Conservation (phyloP, 2,113 vertebrate genomes). For the Ranitomeya variabilis region DNA sequence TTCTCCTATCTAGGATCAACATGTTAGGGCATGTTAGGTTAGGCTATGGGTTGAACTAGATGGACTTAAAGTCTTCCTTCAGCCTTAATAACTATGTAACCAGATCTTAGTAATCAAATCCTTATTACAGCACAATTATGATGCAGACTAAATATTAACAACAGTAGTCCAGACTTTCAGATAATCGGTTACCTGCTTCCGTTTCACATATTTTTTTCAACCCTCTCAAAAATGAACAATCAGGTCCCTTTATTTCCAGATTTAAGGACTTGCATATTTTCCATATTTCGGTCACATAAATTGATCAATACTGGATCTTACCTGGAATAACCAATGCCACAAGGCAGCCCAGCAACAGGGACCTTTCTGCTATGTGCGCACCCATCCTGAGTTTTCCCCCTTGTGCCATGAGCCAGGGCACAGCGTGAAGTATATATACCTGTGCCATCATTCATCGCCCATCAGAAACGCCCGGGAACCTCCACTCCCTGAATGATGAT, state of each 20-base stretch:
- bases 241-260: not conserved
- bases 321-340: conserved; percentile 21
- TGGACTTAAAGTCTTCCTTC: too few relatives aligned
- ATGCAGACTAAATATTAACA: too few relatives aligned
- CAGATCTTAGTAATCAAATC: too few relatives aligned
- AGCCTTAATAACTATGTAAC: too few relatives aligned
- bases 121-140: too few relatives aligned
- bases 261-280: not conserved
- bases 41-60: too few relatives aligned
- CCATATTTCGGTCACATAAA: too few relatives aligned
- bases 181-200: too few relatives aligned
- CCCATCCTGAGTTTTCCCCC: not conserved
- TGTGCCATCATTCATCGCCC: conserved; percentile 3
- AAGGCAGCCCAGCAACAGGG: conserved; percentile 3
- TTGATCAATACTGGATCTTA: not conserved
- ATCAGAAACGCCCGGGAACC: conserved; percentile 1
- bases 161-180: not conserved
- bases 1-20: too few relatives aligned
- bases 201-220: not conserved
- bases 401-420: not conserved
- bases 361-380: not conserved
- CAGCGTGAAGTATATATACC: conserved; percentile 19
- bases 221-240: not conserved
- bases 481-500: conserved; percentile 6
- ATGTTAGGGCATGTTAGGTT: too few relatives aligned